These are phyloP conservation scores for Cecropterus lyciades DNA, from an alignment of 1,140 invertebrate genomes.

Conservation along the genomic window DNA sequence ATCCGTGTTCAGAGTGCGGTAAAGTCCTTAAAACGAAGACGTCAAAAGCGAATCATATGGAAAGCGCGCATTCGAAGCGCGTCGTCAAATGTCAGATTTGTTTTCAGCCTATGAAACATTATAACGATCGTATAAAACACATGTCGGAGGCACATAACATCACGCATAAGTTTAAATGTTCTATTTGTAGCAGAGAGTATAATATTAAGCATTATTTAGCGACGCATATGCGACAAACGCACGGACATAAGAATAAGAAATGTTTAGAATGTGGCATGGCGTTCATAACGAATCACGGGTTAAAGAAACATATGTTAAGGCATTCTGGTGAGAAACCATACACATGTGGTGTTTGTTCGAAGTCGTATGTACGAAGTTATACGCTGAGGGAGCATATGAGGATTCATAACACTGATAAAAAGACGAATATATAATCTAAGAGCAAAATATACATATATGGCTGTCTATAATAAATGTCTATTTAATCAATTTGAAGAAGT, in stretches of 20 bases:
- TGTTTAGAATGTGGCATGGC: conserved; percentile 69
- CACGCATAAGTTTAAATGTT: conserved; percentile 70
- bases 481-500: no score
- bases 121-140: conserved; percentile 72
- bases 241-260: conserved; percentile 72
- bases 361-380: conserved; percentile 64
- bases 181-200: conserved; percentile 61
- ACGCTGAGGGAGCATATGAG: conserved; percentile 68
- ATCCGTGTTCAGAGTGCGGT: conserved; percentile 62
- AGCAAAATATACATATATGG: no score
- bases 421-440: no score
- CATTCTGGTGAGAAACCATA: conserved; percentile 63
- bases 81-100: conserved; percentile 73
- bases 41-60: conserved; percentile 69
- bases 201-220: conserved; percentile 75
- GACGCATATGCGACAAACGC: conserved; percentile 72
- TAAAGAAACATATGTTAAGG: conserved; percentile 73
- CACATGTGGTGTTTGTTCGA: conserved; percentile 57
- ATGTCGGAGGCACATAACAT: conserved; percentile 73
- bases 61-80: conserved; percentile 68
- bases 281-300: conserved; percentile 70
- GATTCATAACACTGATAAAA: conserved; percentile 46
- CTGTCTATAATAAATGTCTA: no score
- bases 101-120: conserved; percentile 74
- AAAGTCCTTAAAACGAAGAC: conserved; percentile 70